Evolutionary conservation across 2,113 vertebrate genomes (phyloP).

Genomic region (Telmatochromis sp.): DNA sequence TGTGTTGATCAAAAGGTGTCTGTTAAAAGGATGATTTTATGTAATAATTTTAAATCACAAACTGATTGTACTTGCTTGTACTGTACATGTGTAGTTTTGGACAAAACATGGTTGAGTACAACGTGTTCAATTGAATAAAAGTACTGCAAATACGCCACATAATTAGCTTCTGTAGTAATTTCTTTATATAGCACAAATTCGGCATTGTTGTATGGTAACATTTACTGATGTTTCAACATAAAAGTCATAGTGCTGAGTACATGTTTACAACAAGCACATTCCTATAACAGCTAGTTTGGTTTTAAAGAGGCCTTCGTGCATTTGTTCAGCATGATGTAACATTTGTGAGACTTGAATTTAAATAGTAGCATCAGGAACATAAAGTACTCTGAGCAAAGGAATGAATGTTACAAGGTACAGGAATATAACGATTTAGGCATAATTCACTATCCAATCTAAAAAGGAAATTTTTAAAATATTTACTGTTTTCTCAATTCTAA

Average conservation of each 20-base stretch:
- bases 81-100: constrained; percentile 49
- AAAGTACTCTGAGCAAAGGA: background rate
- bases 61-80: constrained; percentile 22
- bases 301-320: background rate
- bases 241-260: background rate
- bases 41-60: constrained; percentile 16
- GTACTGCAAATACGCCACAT: background rate
- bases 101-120: constrained; percentile 29
- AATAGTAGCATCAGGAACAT: background rate
- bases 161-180: background rate
- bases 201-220: background rate
- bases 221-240: constrained; percentile 5
- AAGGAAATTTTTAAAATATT: background rate
- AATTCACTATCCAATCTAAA: background rate
- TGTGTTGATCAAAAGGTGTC: background rate
- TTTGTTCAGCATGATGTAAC: background rate
- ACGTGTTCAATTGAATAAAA: constrained; percentile 44
- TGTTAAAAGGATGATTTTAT: constrained; percentile 4
- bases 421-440: background rate
- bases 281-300: background rate
- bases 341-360: background rate
- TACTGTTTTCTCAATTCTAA: background rate
- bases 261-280: background rate
- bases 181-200: background rate
- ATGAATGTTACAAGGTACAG: background rate